Evolutionary conservation across 2,797 vertebrate genomes (phyloP).

Genomic region (Coracias cyanogaster): DNA sequence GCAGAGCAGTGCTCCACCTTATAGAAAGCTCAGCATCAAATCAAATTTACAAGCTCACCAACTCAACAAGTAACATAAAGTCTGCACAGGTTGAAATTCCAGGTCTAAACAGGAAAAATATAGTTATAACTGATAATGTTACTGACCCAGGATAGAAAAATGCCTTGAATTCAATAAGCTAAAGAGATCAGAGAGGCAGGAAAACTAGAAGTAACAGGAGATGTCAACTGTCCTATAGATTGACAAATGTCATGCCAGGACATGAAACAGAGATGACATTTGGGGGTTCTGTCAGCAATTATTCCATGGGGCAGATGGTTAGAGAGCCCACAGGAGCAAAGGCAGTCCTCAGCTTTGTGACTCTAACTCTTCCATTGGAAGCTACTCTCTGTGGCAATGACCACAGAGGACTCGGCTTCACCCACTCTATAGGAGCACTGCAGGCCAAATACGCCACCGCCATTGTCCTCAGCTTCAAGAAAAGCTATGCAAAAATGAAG

Average conservation of each 20-base stretch:
- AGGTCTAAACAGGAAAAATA: background rate
- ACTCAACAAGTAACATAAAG: background rate
- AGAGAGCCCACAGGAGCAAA: slow-evolving; percentile 1
- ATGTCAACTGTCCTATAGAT: background rate
- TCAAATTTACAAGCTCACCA: background rate
- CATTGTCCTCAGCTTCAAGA: slow-evolving; percentile 14
- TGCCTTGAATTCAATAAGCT: background rate
- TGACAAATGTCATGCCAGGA: background rate
- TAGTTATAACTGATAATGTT: background rate
- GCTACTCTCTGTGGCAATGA: background rate
- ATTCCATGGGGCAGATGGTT: background rate
- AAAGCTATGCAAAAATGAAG: background rate
- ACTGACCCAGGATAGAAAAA: background rate
- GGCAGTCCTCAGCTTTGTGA: background rate
- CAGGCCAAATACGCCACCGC: background rate
- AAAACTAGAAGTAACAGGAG: background rate
- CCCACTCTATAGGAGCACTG: background rate
- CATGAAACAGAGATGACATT: slow-evolving; percentile 29
- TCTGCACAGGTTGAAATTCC: background rate
- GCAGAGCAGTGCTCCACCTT: background rate
- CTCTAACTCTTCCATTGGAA: background rate
- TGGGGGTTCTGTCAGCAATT: background rate
- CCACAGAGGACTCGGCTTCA: background rate
- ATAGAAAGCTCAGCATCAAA: background rate
- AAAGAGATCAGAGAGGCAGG: background rate